These are phyloP conservation scores for Palythoa caribaeorum DNA, from an alignment of 92 coral and sea anemone genomes.

Conservation along the genomic window DNA sequence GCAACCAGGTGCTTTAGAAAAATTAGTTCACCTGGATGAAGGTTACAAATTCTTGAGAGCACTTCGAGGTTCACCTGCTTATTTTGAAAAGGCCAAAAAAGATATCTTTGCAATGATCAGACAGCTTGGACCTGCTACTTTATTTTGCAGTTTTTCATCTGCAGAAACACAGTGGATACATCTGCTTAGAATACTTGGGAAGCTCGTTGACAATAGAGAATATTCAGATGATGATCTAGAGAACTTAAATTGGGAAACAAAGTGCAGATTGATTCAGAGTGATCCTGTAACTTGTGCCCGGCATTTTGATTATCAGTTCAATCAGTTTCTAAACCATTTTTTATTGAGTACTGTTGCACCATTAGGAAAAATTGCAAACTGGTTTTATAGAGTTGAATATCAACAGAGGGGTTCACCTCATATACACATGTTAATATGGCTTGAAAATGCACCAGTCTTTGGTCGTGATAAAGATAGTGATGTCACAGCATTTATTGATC, in stretches of 20 bases:
- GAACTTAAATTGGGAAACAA: slow-evolving; percentile 68
- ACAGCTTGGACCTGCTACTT: slow-evolving; percentile 13
- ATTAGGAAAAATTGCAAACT: slow-evolving; percentile 34
- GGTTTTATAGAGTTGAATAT: background rate
- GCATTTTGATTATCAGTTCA: slow-evolving; percentile 45
- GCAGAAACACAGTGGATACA: slow-evolving; percentile 69
- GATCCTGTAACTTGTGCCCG: slow-evolving; percentile 19
- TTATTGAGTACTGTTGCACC: slow-evolving; percentile 28
- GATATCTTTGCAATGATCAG: slow-evolving; percentile 21
- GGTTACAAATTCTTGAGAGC: slow-evolving; percentile 62
- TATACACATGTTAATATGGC: slow-evolving; percentile 29
- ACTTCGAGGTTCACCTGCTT: slow-evolving; percentile 44
- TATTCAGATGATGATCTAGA: slow-evolving; percentile 56
- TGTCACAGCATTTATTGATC: slow-evolving; percentile 32
- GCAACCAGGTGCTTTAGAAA: slow-evolving; percentile 60
- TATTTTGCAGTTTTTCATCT: slow-evolving; percentile 26
- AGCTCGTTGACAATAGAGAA: slow-evolving; percentile 67
- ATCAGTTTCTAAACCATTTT: slow-evolving; percentile 19
- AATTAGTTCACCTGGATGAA: slow-evolving; percentile 57
- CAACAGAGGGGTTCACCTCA: slow-evolving; percentile 4
- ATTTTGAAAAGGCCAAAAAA: slow-evolving; percentile 11
- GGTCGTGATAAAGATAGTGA: slow-evolving; percentile 20
- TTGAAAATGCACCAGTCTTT: slow-evolving; percentile 26
- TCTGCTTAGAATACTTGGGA: slow-evolving; percentile 74
- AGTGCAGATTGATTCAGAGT: slow-evolving; percentile 25